Percentiles rank a stretch among this genome's conserved stretches.
These are phyloP conservation scores for Celastrina argiolus DNA, from an alignment of 2,888 invertebrate species.

Conservation along the genomic window DNA sequence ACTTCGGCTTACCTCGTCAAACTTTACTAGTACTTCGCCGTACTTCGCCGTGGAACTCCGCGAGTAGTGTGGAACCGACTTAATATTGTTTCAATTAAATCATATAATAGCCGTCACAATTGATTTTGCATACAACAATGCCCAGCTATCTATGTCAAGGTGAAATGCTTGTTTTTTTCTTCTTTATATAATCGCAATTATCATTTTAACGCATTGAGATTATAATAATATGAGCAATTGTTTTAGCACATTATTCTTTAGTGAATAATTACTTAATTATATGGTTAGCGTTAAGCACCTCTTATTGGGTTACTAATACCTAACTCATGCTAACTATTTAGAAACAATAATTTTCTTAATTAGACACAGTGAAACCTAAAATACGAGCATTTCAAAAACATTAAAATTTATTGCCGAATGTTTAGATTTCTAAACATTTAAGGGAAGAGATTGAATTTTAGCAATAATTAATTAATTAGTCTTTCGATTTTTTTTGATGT, in stretches of 20 bases:
- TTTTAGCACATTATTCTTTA: neutral
- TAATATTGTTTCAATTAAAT: constrained; percentile 13
- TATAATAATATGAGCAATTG: neutral
- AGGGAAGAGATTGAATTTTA: too few relatives aligned
- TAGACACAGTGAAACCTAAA: too few relatives aligned
- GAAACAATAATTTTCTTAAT: too few relatives aligned
- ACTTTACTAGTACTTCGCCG: too few relatives aligned
- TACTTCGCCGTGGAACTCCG: too few relatives aligned
- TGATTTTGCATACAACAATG: constrained; percentile 17
- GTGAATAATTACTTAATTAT: neutral
- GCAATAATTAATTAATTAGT: too few relatives aligned
- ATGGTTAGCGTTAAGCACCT: neutral
- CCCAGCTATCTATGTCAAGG: constrained; percentile 14
- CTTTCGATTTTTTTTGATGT: too few relatives aligned
- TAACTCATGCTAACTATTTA: neutral
- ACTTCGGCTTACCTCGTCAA: too few relatives aligned
- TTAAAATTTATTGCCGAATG: too few relatives aligned
- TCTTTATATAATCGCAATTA: constrained; percentile 5
- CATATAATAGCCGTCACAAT: constrained; percentile 10
- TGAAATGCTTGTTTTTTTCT: constrained; percentile 5
- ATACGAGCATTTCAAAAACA: too few relatives aligned
- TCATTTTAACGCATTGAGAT: constrained; percentile 4
- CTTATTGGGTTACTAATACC: neutral
- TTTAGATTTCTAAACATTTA: too few relatives aligned
- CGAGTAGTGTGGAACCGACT: too few relatives aligned